A percentile compares a stretch with the other conserved stretches of the same genome.
Evolutionary conservation across 2,113 vertebrate species (phyloP).

Genomic region (Varanus salvator): DNA sequence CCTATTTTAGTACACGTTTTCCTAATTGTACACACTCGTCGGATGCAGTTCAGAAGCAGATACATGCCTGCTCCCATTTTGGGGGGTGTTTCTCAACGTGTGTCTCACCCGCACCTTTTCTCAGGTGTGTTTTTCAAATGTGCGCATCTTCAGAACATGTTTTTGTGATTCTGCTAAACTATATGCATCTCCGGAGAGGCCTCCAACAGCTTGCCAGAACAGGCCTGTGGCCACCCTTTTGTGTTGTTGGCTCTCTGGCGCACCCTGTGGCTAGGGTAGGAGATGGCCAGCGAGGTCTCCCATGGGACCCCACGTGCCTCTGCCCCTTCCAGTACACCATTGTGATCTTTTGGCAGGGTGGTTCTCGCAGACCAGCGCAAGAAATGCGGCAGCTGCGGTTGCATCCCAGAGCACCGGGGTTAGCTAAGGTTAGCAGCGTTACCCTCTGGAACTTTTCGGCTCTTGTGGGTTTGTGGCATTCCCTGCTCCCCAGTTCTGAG

Average conservation of each 20-base stretch:
- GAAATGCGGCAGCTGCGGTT: not conserved
- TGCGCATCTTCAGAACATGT: too few relatives aligned
- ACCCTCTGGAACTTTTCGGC: not conserved
- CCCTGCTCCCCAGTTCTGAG: not conserved
- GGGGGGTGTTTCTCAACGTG: too few relatives aligned
- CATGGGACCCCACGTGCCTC: not conserved
- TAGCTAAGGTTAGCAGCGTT: conserved; percentile 24
- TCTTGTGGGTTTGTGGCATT: not conserved
- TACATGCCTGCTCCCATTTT: too few relatives aligned
- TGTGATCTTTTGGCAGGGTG: not conserved
- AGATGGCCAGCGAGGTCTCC: not conserved
- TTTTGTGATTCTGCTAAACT: too few relatives aligned
- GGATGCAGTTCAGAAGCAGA: too few relatives aligned
- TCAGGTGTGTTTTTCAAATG: too few relatives aligned
- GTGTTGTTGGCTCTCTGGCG: not conserved
- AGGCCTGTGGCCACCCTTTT: not conserved
- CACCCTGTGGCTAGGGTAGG: not conserved
- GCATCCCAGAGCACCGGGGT: not conserved
- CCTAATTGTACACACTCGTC: too few relatives aligned
- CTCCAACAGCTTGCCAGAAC: not conserved
- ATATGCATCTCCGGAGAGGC: too few relatives aligned
- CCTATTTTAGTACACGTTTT: too few relatives aligned
- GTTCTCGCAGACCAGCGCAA: not conserved
- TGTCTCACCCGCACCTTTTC: too few relatives aligned
- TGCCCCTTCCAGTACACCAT: not conserved